Conservation (phyloP, 2,888 invertebrate species). For the Agrilus biguttatus region DNA sequence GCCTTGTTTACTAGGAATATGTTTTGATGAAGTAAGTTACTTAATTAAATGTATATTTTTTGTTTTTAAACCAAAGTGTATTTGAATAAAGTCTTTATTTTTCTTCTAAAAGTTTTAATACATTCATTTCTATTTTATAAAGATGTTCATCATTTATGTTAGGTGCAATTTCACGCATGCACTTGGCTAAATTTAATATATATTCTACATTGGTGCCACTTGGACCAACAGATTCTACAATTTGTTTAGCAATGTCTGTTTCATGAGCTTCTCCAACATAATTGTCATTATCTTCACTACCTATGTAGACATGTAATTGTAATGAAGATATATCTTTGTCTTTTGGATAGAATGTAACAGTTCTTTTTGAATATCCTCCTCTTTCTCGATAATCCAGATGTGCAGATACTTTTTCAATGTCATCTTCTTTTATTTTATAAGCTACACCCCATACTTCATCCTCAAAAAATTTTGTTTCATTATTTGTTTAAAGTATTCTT, state of each 20-base stretch:
- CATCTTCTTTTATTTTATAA: constrained; percentile 62
- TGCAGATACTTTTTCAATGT: constrained; percentile 54
- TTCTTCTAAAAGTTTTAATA: constrained; percentile 26
- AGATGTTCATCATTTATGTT: constrained; percentile 63
- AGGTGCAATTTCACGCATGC: constrained; percentile 63
- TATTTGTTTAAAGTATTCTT: constrained; percentile 1
- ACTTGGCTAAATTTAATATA: constrained; percentile 66
- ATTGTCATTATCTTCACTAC: constrained; percentile 59
- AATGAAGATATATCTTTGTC: constrained; percentile 39
- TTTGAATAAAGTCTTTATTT: no score
- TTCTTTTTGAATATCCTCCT: constrained; percentile 71
- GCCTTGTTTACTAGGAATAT: no score
- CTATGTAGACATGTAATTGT: constrained; percentile 66
- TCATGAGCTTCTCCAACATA: constrained; percentile 59
- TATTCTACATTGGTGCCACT: constrained; percentile 90
- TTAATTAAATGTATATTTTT: no score
- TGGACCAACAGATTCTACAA: constrained; percentile 58
- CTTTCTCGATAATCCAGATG: constrained; percentile 87
- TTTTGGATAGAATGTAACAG: constrained; percentile 57
- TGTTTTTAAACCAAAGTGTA: no score
- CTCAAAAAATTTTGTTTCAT: constrained; percentile 11
- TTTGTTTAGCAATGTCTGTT: constrained; percentile 66
- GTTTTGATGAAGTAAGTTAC: no score
- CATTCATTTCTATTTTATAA: constrained; percentile 51
- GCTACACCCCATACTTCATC: constrained; percentile 83